A percentile compares a stretch with the other conserved stretches of the same genome.
Conservation (phyloP, 2,797 vertebrate species). For the Iguana delicatissima region DNA sequence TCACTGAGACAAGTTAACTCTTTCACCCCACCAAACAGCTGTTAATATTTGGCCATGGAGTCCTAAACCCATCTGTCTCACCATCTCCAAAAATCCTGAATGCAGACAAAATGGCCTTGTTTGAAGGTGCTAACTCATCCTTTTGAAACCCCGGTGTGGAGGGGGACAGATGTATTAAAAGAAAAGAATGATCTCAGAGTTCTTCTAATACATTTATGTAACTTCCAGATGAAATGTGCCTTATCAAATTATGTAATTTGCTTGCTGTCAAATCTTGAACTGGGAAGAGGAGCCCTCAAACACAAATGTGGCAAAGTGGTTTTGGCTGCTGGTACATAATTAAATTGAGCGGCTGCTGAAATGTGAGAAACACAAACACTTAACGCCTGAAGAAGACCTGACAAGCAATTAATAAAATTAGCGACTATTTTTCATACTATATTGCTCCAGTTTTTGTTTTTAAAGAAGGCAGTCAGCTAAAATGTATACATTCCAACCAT, state of each 20-base stretch:
- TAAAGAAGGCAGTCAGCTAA: background rate
- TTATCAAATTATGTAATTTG: constrained; percentile 37
- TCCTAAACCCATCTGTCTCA: too few relatives aligned
- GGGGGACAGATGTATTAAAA: constrained; percentile 7
- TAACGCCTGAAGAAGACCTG: constrained; percentile 23
- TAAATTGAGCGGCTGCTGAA: constrained; percentile 11
- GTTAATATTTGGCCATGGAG: too few relatives aligned
- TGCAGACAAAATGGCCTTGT: background rate
- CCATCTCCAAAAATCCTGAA: background rate
- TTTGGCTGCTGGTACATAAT: constrained; percentile 23
- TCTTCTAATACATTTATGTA: constrained; percentile 28
- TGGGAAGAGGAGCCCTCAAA: background rate
- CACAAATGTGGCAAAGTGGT: background rate
- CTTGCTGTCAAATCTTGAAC: constrained; percentile 32
- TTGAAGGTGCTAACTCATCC: background rate
- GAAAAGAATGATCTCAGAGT: constrained; percentile 27
- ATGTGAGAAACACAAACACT: constrained; percentile 9
- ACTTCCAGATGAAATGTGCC: constrained; percentile 35
- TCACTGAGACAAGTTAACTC: too few relatives aligned
- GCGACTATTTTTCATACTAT: background rate
- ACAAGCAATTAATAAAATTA: constrained; percentile 34
- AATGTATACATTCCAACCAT: background rate
- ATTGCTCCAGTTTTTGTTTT: background rate
- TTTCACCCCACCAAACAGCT: too few relatives aligned
- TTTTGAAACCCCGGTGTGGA: background rate